phyloP scores from a whole-genome alignment of 2,113 vertebrate genomes.

The Neodon shergylaensis region DNA sequence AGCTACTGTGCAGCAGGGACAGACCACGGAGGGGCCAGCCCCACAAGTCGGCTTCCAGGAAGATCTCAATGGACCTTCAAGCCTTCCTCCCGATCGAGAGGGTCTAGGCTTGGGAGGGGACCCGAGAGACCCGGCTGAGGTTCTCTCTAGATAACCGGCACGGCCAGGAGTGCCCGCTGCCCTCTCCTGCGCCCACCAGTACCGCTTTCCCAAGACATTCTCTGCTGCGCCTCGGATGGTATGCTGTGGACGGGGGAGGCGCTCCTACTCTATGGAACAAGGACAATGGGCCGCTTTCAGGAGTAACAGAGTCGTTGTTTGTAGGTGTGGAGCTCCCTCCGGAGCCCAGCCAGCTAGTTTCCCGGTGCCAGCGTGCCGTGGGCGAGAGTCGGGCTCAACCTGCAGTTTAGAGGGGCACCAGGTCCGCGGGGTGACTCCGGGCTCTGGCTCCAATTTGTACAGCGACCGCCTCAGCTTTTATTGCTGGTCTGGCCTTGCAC shows the following conservation, averaged over 20 bases:
- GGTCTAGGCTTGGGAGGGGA: neutral
- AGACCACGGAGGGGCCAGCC: neutral
- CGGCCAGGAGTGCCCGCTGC: neutral
- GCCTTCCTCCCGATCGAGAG: no score
- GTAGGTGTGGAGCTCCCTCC: neutral
- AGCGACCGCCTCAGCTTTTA: neutral
- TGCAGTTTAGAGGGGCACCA: neutral
- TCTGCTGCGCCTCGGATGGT: neutral
- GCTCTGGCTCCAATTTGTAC: neutral
- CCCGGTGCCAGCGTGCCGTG: neutral
- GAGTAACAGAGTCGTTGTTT: neutral
- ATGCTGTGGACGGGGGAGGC: neutral
- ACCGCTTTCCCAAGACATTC: neutral
- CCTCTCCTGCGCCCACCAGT: neutral
- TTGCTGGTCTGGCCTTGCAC: neutral
- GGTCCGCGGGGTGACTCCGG: neutral
- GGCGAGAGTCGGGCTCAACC: neutral
- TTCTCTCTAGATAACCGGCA: neutral
- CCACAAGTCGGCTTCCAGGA: accelerated
- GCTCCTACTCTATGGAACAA: neutral
- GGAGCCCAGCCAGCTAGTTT: neutral
- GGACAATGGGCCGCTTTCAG: neutral
- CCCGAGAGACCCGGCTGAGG: neutral
- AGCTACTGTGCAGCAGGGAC: neutral
- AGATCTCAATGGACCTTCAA: neutral